A percentile compares a stretch with the other conserved stretches of the same genome.
phyloP scores from a whole-genome alignment of 1,140 invertebrate genomes.

The Anastrepha obliqua region DNA sequence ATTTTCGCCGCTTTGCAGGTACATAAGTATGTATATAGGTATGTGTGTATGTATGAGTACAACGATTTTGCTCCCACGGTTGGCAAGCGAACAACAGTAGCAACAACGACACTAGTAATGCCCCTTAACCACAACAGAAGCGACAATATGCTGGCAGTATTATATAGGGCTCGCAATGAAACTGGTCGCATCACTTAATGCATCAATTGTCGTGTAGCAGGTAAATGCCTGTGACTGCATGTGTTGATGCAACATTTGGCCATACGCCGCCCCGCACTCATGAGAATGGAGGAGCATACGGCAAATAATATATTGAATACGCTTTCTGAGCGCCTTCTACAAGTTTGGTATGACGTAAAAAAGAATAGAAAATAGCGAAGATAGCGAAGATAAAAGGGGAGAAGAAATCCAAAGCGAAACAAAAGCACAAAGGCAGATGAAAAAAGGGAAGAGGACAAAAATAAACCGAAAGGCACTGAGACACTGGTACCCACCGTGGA shows the following conservation, averaged over 20 bases:
- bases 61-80: constrained; percentile 55
- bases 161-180: background rate
- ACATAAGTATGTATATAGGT: too few relatives aligned
- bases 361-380: background rate
- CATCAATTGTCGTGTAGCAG: background rate
- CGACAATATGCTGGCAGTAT: background rate
- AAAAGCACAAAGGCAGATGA: too few relatives aligned
- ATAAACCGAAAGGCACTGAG: too few relatives aligned
- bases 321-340: background rate
- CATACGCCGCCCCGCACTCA: background rate
- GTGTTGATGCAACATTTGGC: background rate
- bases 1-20: background rate
- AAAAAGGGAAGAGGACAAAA: too few relatives aligned
- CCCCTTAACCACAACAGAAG: constrained; percentile 24
- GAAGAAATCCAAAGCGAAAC: background rate
- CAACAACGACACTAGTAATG: background rate
- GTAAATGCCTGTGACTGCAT: background rate
- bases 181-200: background rate
- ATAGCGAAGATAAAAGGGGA: background rate
- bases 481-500: too few relatives aligned
- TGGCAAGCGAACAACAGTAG: background rate
- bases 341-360: background rate
- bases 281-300: too few relatives aligned
- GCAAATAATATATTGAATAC: background rate
- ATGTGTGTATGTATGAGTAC: background rate